Evolutionary conservation across 2,888 invertebrate species (phyloP).

Genomic region (Atrina japonica): DNA sequence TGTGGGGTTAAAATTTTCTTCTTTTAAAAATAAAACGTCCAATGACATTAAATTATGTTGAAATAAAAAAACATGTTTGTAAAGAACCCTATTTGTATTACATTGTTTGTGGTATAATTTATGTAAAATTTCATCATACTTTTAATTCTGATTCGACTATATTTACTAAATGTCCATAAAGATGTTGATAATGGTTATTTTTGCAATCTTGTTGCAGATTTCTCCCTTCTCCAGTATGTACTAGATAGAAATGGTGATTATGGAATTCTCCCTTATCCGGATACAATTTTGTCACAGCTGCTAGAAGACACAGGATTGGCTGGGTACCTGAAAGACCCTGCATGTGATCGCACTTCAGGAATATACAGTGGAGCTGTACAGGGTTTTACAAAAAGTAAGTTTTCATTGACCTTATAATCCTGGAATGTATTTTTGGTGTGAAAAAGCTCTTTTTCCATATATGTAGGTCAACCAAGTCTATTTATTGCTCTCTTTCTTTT

Average conservation of each 20-base stretch:
- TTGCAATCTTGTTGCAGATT: too few species aligned
- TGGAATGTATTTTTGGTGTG: background rate
- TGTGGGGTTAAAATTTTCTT: too few species aligned
- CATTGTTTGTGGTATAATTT: too few species aligned
- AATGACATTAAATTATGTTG: too few species aligned
- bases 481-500: background rate
- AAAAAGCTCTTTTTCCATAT: background rate
- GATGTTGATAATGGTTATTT: too few species aligned
- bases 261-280: slow-evolving; percentile 8
- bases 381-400: slow-evolving; percentile 24
- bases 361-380: slow-evolving; percentile 5
- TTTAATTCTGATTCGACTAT: too few species aligned
- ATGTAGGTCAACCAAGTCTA: background rate
- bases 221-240: slow-evolving; percentile 20
- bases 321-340: slow-evolving; percentile 21
- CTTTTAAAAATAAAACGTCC: too few species aligned
- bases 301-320: slow-evolving; percentile 31
- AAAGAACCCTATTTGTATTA: too few species aligned
- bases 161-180: too few species aligned
- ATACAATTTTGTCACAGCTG: slow-evolving; percentile 17
- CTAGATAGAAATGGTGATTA: slow-evolving; percentile 16
- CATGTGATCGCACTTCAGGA: slow-evolving; percentile 35
- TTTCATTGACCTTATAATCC: too few species aligned
- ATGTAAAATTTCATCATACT: too few species aligned
- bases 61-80: too few species aligned